Conservation (phyloP, 2,113 vertebrate species). For the Hipposideros armiger region DNA sequence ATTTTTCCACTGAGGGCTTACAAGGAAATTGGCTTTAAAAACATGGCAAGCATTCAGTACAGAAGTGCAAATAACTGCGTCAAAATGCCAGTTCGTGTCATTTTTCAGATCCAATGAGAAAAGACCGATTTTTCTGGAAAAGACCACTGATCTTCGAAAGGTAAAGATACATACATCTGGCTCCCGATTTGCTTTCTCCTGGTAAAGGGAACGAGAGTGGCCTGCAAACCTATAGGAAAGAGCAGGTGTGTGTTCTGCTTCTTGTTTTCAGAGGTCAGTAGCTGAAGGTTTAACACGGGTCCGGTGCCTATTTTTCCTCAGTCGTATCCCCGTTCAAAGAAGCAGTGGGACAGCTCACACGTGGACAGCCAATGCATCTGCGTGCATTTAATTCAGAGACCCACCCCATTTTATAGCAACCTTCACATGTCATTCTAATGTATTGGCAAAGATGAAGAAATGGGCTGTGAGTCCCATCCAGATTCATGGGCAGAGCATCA, state of each 20-base stretch:
- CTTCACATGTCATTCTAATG: neutral
- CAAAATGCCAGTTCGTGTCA: neutral
- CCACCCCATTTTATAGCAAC: neutral
- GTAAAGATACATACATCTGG: neutral
- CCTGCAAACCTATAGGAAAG: neutral
- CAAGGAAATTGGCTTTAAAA: conserved; percentile 31
- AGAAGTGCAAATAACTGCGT: conserved; percentile 29
- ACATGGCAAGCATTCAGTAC: neutral
- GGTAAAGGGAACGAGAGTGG: neutral
- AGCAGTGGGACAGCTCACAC: neutral
- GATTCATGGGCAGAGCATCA: neutral
- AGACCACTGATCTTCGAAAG: conserved; percentile 19
- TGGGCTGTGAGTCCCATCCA: neutral
- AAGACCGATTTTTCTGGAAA: conserved; percentile 24
- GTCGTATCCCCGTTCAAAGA: neutral
- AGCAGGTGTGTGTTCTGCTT: neutral
- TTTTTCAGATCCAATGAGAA: conserved; percentile 50
- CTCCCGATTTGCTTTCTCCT: neutral
- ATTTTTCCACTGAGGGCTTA: conserved; percentile 20
- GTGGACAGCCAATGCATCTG: neutral
- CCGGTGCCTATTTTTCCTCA: neutral
- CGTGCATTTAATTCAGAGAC: neutral
- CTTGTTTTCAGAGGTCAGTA: neutral
- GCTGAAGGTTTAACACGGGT: conserved; percentile 8
- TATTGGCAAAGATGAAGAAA: conserved; percentile 22